Conservation (phyloP, 2,888 invertebrate species). For the Drosophila histrio region DNA sequence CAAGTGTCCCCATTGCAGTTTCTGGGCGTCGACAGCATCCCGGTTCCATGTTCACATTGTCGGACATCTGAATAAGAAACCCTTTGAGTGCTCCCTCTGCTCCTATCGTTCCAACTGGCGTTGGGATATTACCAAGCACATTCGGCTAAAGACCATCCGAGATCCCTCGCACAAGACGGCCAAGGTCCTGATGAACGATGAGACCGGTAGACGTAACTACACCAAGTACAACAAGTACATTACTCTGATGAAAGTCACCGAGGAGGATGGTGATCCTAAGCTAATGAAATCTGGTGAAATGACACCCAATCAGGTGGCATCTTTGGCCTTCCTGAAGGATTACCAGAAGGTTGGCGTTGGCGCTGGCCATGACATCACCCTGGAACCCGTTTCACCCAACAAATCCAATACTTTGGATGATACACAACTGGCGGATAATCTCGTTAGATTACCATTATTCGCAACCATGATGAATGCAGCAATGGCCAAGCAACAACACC, state of each 20-base stretch:
- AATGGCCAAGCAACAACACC: conserved; percentile 80
- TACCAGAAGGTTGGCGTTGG: conserved; percentile 79
- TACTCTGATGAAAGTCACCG: conserved; percentile 88
- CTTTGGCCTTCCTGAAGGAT: conserved; percentile 86
- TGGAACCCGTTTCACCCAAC: conserved; percentile 73
- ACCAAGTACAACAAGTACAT: conserved; percentile 96
- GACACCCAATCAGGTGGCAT: conserved; percentile 85
- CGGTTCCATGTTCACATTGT: conserved; percentile 97
- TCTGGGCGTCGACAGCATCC: conserved; percentile 96
- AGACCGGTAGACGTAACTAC: conserved; percentile 95
- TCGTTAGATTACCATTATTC: conserved; percentile 77
- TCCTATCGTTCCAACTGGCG: conserved; percentile 98
- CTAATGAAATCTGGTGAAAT: conserved; percentile 84
- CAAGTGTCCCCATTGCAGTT: conserved; percentile 95
- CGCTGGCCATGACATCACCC: conserved; percentile 76
- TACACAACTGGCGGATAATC: conserved; percentile 71
- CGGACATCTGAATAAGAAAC: conserved; percentile 95
- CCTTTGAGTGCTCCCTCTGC: conserved; percentile 97
- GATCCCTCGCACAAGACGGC: conserved; percentile 92
- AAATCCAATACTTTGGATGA: conserved; percentile 58
- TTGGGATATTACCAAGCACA: conserved; percentile 98
- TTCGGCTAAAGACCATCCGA: conserved; percentile 93
- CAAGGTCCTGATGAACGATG: conserved; percentile 95
- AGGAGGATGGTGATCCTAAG: conserved; percentile 84
- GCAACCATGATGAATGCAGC: conserved; percentile 82